Percentiles rank a stretch among this genome's conserved stretches.
Evolutionary conservation across 2,113 vertebrate genomes (phyloP).

Genomic region (Malurus cyaneus): DNA sequence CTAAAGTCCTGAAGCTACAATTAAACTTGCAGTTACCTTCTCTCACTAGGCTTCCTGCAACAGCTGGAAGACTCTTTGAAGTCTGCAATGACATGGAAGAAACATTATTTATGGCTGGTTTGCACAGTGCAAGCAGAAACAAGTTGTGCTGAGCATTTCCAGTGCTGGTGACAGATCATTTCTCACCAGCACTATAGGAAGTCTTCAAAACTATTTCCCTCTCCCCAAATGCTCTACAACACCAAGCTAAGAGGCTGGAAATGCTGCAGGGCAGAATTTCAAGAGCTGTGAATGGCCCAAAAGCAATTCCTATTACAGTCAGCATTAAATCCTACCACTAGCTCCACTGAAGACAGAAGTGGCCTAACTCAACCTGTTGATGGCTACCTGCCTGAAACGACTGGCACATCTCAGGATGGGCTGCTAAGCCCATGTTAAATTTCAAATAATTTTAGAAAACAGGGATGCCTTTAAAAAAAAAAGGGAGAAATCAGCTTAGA

Average conservation of each 20-base stretch:
- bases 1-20: conserved; percentile 53
- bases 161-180: conserved; percentile 26
- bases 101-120: conserved; percentile 12
- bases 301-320: neutral
- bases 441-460: neutral
- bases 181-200: conserved; percentile 36
- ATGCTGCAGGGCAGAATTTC: neutral
- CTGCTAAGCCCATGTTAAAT: neutral
- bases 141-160: neutral
- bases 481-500: neutral
- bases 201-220: neutral
- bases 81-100: conserved; percentile 4
- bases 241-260: neutral
- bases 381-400: neutral
- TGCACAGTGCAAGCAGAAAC: conserved; percentile 13
- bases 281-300: neutral
- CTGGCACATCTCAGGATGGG: neutral
- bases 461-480: neutral
- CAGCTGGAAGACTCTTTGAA: conserved; percentile 47
- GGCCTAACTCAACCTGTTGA: neutral
- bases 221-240: neutral
- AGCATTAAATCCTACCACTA: neutral
- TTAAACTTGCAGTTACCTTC: conserved; percentile 56
- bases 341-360: neutral
- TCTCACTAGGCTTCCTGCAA: conserved; percentile 31